A percentile compares a stretch with the other conserved stretches of the same genome.
Conservation (phyloP, 2,113 vertebrate species). For the Elachura formosa region DNA sequence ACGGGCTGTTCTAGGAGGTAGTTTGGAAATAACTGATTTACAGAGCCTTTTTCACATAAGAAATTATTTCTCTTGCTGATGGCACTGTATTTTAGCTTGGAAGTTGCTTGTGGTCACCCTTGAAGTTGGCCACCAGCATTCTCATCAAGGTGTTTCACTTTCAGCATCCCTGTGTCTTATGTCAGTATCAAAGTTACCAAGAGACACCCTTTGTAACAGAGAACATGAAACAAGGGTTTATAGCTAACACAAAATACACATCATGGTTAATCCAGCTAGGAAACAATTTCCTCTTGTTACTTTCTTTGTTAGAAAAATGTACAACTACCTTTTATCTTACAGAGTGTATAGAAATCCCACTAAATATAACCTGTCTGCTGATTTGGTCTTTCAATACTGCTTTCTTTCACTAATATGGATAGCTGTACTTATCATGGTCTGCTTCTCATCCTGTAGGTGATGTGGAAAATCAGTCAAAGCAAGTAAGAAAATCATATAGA, state of each 20-base stretch:
- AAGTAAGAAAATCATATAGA: background rate
- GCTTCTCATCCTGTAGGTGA: background rate
- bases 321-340: conserved; percentile 8
- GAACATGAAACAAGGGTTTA: conserved; percentile 23
- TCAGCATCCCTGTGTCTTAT: background rate
- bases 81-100: background rate
- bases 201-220: background rate
- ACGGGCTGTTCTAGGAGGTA: background rate
- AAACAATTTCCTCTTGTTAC: background rate
- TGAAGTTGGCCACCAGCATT: background rate
- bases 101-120: background rate
- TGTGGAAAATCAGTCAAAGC: background rate
- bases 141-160: conserved; percentile 20
- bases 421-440: background rate
- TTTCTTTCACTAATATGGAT: background rate
- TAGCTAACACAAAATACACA: conserved; percentile 3
- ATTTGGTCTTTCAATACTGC: background rate
- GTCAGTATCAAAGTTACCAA: background rate
- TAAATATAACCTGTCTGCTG: background rate
- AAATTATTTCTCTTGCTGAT: background rate
- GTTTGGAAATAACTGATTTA: background rate
- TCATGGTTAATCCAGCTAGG: background rate
- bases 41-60: background rate
- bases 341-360: background rate
- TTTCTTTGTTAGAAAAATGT: conserved; percentile 19